Evolutionary conservation across 2,797 vertebrate species (phyloP).

Genomic region (Microchirus variegatus): DNA sequence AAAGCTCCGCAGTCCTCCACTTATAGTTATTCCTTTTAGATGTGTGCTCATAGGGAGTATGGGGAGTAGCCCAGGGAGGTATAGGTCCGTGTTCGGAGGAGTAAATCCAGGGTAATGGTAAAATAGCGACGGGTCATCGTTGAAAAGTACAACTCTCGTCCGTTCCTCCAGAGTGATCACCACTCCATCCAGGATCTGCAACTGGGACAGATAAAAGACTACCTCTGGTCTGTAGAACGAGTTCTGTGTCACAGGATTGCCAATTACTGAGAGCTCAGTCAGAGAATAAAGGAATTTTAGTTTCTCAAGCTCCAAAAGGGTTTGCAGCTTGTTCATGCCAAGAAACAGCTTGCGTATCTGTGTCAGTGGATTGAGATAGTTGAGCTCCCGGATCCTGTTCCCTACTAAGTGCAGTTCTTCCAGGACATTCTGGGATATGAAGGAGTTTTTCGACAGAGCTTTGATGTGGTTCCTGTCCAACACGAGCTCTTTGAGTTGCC

Average conservation of each 20-base stretch:
- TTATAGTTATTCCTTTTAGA: constrained; percentile 72
- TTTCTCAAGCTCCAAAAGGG: constrained; percentile 87
- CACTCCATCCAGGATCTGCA: constrained; percentile 87
- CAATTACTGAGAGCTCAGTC: constrained; percentile 84
- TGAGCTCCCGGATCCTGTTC: constrained; percentile 87
- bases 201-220: constrained; percentile 78
- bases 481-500: constrained; percentile 82
- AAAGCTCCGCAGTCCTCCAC: constrained; percentile 62
- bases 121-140: constrained; percentile 70
- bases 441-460: constrained; percentile 81
- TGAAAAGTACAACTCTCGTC: constrained; percentile 81
- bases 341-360: constrained; percentile 87
- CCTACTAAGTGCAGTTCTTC: constrained; percentile 84
- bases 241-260: constrained; percentile 87
- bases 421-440: constrained; percentile 79
- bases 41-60: constrained; percentile 64
- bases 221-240: constrained; percentile 79
- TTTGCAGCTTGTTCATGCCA: constrained; percentile 89
- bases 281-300: constrained; percentile 84
- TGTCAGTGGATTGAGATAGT: constrained; percentile 77
- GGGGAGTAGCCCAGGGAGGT: constrained; percentile 72
- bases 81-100: constrained; percentile 66
- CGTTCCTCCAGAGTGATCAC: constrained; percentile 83
- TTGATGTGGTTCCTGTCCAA: constrained; percentile 87
- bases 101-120: constrained; percentile 57